A percentile compares a stretch with the other conserved stretches of the same genome.
These are phyloP conservation scores for Alethe diademata DNA, from an alignment of 2,113 vertebrate genomes.

Conservation along the genomic window DNA sequence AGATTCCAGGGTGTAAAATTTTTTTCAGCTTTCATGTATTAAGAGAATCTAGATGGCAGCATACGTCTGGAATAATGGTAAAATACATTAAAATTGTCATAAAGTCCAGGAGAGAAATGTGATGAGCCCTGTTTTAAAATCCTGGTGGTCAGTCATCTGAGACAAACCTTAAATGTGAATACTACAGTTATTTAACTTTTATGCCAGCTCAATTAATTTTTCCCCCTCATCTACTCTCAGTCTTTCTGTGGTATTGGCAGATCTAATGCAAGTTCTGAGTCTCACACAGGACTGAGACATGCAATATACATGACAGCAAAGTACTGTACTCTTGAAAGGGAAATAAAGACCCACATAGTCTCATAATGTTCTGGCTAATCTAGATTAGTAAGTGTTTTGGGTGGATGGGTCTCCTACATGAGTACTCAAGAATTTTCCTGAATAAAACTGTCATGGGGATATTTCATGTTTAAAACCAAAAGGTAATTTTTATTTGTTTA, in stretches of 20 bases:
- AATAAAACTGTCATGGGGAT: not conserved
- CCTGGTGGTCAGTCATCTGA: not conserved
- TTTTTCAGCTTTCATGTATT: not conserved
- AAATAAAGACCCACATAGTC: not conserved
- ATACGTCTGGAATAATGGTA: not conserved
- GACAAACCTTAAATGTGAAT: not conserved
- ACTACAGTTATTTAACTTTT: not conserved
- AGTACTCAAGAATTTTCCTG: not conserved
- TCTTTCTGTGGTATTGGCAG: not conserved
- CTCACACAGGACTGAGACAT: rapidly evolving
- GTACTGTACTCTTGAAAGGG: not conserved
- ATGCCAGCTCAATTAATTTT: not conserved
- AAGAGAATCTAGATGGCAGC: not conserved
- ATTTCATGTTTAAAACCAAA: not conserved
- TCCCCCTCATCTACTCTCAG: not conserved
- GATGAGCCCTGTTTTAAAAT: not conserved
- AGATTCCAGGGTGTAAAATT: not conserved
- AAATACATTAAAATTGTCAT: not conserved
- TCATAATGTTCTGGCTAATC: not conserved
- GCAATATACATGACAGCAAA: not conserved
- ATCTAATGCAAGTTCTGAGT: not conserved
- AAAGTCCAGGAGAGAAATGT: not conserved
- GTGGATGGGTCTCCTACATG: not conserved
- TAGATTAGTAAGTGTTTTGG: not conserved
- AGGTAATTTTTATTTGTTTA: not conserved